Evolutionary conservation across 2,113 vertebrate species (phyloP), one percentile per base, ranked within the genome.

Genomic region (Probosciger aterrimus): DNA sequence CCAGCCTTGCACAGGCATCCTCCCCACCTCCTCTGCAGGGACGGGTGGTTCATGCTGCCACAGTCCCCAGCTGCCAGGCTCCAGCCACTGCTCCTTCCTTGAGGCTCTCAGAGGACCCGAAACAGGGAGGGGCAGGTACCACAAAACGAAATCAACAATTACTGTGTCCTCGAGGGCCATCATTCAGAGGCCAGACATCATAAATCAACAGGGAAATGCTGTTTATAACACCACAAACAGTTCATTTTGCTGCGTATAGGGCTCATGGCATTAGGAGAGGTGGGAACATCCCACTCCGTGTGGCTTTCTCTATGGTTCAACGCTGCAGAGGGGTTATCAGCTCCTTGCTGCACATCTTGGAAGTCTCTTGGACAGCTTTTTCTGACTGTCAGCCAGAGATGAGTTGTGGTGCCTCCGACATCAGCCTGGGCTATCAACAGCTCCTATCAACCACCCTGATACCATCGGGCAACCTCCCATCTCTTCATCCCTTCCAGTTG

Each of bases 201-300:
- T 23, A 64, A 59, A 30, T 5, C 13, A 82, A 44, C 30, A 64
- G 78, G 30, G 52, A 85, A 87, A 60, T 5, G 7, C 27, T 35
- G 11, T 3, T 41, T 50, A 4, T 3, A 31, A 18, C 1, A 2
- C 60, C 41, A 30, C 65, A 33, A 19, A 33, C 2, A 6, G 23
- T 3, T 14, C 11, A 0, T 74, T 47, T 62, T 35, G 10, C 24
- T 39, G 60, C 33, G 14, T n/a, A 35, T 28, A 24, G 50, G 27
- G 44, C 33, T 33, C 59, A 35, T 14, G 4, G 18, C 22, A 39
- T 7, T 19, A 41, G 41, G 64, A 67, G 46, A 50, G 16, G 22
- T 31, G 39, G 59, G 37, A 75, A 30, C 6, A 27, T 43, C 18
- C 19, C 0, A 0, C 18, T 65, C 73, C 0, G 0, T 0, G 1